Evolutionary conservation across 23 tunicate species (phyloP), one percentile per base, ranked within the genome.

Genomic region (Diplosoma virens): DNA sequence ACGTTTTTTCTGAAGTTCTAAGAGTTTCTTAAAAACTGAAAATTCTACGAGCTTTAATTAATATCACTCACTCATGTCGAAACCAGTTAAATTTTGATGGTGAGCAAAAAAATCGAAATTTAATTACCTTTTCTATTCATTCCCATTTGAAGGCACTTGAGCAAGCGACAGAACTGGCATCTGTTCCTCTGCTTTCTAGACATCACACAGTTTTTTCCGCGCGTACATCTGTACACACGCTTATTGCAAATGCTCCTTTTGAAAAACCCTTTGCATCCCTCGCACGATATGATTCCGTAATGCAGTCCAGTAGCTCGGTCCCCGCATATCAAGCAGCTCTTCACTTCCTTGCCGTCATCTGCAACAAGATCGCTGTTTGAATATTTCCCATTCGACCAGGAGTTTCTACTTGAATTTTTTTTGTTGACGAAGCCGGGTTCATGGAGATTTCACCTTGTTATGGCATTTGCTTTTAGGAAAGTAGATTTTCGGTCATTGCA

Each of bases 221-320:
- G 67, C 61, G 84, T 87, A 67, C 98, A 93, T 24, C 90, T 71
- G 78, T 93, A 93, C 37, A 93, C 88, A 24, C 98, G 70, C 72
- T 82, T 82, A 82, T 93, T 93, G 81, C 86, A 78, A 32, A 93
- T 93, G 30, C 94, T 87, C 0, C 98, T 81, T 59, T 93, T 93
- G 79, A 93, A 93, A 65, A 93, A 93, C 0, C 98, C 98, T 54
- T 93, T 93, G 82, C 98, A 93, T 25, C 98, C 98, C 35, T 93
- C 98, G 63, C 98, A 93, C 4, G 98, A 93, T 30, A 82, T 93
- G 76, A 93, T 93, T 0, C 98, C 98, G 53, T 93, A 93, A 61
- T 93, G 98, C 18, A 93, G 78, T 16, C 98, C 98, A 0, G 94
- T 93, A 1, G 98, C 94, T 4, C 80, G 79, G 45, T 93, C 98